Base-by-base conservation (phyloP, 2,888 invertebrate species). In the Chalcosyrphus nemorum region DNA sequence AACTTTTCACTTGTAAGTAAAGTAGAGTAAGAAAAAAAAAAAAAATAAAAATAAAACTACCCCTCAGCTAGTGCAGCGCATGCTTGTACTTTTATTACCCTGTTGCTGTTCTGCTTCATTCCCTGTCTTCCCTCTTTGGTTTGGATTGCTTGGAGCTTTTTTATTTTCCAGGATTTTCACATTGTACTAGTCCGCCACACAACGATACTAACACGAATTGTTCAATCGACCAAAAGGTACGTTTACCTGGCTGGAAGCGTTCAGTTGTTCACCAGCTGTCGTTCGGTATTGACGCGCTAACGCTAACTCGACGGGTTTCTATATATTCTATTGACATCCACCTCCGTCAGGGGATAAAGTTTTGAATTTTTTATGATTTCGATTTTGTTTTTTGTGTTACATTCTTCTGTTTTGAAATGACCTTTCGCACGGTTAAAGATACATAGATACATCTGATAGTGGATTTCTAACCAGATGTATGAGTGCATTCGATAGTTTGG, bases 221-320 rank as follows among this genome's bases (percentile, higher is more conserved):
- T 68, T 78, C 50, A 29, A 59, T 38, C 21, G 77, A 59, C 29
- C 71, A 66, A 81, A 82, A 82, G 72, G 78, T 82, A 72, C 82
- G 32, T 56, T 82, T 78, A 82, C 82, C 82, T 82, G 82, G 61
- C 68, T 82, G 82, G 78, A 82, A 82, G 56, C 56, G 13, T 66
- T 82, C 61, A 82, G 82, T 82, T 82, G 82, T 78, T 78, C 82
- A 82, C 66, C 56, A 82, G 82, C 78, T 72, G 82, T 72, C 72
- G 72, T 56, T 78, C 82, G 82, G 78, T 78, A 41, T 66, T 78
- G 78, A 68, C 70, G 47, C 32, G 71, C 35, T 65, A 52, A 56
- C 54, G 41, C 50, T 29, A 35, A 50, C 43, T 54, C 50, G 47
- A 47, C 63, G 72, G 78, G 50, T 19, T 35, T 15, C 27, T 47